Evolutionary conservation across 2,113 vertebrate species (phyloP).

Genomic region (Macquaria ambigua): DNA sequence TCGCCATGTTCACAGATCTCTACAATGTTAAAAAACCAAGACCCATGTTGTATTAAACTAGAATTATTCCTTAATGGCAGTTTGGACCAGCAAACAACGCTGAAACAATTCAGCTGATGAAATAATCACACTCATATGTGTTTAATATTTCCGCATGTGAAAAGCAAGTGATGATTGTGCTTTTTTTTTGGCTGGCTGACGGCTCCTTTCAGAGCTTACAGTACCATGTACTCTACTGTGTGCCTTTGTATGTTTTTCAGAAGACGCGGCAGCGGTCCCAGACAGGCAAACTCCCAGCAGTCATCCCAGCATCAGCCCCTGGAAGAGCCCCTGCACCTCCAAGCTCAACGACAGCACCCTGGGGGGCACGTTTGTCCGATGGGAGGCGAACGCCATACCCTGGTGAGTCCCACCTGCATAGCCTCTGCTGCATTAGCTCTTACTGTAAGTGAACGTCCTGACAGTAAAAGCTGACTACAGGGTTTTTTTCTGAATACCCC

Average conservation of each 20-base stretch:
- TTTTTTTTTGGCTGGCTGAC: neutral
- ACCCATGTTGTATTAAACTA: neutral
- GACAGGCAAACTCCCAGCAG: constrained; percentile 32
- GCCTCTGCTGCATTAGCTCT: neutral
- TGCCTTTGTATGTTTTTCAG: constrained; percentile 47
- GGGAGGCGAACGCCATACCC: constrained; percentile 92
- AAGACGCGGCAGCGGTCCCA: constrained; percentile 16
- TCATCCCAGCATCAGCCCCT: constrained; percentile 50
- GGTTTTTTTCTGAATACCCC: neutral
- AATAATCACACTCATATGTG: neutral
- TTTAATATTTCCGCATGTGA: neutral
- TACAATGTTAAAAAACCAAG: neutral
- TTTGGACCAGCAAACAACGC: neutral
- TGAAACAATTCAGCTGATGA: neutral
- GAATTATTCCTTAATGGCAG: neutral
- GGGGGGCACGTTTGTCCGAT: constrained; percentile 83
- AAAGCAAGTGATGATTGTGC: neutral
- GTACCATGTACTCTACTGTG: neutral
- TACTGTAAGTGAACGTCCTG: neutral
- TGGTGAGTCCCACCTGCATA: constrained; percentile 84
- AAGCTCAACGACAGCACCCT: constrained; percentile 84
- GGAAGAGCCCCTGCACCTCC: constrained; percentile 74
- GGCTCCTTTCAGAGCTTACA: neutral
- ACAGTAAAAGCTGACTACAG: neutral
- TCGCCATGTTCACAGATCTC: neutral